Percentiles rank a stretch among this genome's conserved stretches.
Evolutionary conservation across 2,113 vertebrate genomes (phyloP).

Genomic region (Sander lucioperca): DNA sequence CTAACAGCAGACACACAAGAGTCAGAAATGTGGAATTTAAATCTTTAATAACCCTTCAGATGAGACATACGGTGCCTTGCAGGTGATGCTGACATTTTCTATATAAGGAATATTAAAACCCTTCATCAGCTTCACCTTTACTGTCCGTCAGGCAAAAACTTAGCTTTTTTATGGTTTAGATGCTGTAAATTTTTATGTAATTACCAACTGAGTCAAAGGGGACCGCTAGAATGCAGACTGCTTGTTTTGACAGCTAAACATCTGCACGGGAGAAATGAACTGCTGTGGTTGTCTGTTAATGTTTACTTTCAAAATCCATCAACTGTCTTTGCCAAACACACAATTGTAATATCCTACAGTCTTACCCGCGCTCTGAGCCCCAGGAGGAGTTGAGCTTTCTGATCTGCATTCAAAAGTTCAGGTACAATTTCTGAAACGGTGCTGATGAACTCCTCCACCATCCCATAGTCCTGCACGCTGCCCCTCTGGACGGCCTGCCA

Average conservation of each 20-base stretch:
- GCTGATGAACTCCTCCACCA: slow-evolving; percentile 83
- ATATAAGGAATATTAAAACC: slow-evolving; percentile 2
- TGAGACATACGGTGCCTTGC: background rate
- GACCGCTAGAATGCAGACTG: background rate
- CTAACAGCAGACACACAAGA: background rate
- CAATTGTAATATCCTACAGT: background rate
- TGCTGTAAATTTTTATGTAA: background rate
- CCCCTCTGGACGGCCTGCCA: slow-evolving; percentile 81
- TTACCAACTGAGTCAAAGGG: background rate
- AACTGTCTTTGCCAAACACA: background rate
- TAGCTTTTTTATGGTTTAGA: background rate
- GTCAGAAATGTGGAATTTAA: background rate
- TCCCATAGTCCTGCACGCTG: slow-evolving; percentile 77
- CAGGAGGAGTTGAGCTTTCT: slow-evolving; percentile 85
- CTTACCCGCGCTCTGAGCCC: slow-evolving; percentile 86
- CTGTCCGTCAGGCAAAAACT: background rate
- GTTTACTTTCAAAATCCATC: no score
- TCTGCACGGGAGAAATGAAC: background rate
- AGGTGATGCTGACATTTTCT: slow-evolving; percentile 1
- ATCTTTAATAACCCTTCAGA: background rate
- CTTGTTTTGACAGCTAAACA: slow-evolving; percentile 10
- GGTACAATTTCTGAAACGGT: slow-evolving; percentile 79
- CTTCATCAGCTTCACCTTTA: background rate
- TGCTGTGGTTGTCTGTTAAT: background rate
- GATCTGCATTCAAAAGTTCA: slow-evolving; percentile 82